phyloP scores from a whole-genome alignment of 2,113 vertebrate genomes.

The Pagrus major region DNA sequence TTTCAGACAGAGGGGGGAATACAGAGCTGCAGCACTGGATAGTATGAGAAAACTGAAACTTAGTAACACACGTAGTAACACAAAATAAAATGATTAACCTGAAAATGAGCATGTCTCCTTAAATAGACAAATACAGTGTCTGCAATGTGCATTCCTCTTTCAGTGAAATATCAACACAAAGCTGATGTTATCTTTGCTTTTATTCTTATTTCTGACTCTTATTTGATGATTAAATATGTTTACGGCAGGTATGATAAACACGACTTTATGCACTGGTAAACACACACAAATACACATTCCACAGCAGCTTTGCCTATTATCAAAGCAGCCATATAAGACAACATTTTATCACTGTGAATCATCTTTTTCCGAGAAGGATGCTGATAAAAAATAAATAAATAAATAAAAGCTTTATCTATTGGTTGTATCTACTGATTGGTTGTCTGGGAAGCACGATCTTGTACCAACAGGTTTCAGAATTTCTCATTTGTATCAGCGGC shows the following conservation, averaged over 20 bases:
- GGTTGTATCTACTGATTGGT: constrained; percentile 58
- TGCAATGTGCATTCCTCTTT: background rate
- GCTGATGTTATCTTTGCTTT: background rate
- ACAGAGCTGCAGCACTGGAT: too few species aligned
- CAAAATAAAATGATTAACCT: too few species aligned
- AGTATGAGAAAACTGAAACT: too few species aligned
- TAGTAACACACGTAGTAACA: too few species aligned
- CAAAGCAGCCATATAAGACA: constrained; percentile 24
- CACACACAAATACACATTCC: background rate
- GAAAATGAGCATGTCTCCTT: too few species aligned
- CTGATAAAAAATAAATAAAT: constrained; percentile 54
- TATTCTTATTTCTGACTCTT: background rate
- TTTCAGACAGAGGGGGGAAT: too few species aligned
- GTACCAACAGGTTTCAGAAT: constrained; percentile 64
- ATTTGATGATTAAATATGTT: constrained; percentile 8
- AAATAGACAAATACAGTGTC: constrained; percentile 11
- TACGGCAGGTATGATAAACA: constrained; percentile 5
- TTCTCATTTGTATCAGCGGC: constrained; percentile 59
- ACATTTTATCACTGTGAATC: constrained; percentile 39
- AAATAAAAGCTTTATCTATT: constrained; percentile 43
- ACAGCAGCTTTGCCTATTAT: constrained; percentile 16
- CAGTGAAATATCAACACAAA: background rate
- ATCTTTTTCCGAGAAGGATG: constrained; percentile 20
- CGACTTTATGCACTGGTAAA: background rate
- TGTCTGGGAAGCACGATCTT: constrained; percentile 29